Conservation (phyloP, 2,113 vertebrate species). For the Thalassoma bifasciatum region DNA sequence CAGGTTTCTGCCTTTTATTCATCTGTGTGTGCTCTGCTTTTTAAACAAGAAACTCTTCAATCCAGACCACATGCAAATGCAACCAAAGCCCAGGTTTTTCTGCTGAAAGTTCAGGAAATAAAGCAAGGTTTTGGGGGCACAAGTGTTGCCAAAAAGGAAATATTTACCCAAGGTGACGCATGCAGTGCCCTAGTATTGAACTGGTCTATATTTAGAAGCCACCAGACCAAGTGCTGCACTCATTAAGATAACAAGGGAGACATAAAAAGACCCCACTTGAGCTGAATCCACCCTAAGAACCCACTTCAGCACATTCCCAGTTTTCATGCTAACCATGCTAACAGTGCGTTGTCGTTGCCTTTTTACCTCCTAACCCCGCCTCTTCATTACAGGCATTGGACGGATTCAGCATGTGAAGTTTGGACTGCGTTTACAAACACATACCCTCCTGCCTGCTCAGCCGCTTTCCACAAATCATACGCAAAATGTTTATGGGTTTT, state of each 20-base stretch:
- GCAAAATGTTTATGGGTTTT: slow-evolving; percentile 75
- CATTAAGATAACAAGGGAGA: slow-evolving; percentile 67
- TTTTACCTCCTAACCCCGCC: slow-evolving; percentile 27
- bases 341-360: slow-evolving; percentile 3
- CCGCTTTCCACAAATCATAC: slow-evolving; percentile 61
- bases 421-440: slow-evolving; percentile 30
- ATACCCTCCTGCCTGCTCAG: slow-evolving; percentile 18
- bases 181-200: slow-evolving; percentile 66
- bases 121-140: neutral
- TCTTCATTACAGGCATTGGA: slow-evolving; percentile 34
- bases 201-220: slow-evolving; percentile 74
- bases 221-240: slow-evolving; percentile 61
- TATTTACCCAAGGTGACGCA: slow-evolving; percentile 77
- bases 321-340: neutral
- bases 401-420: slow-evolving; percentile 20
- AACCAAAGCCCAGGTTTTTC: slow-evolving; percentile 56
- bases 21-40: slow-evolving; percentile 12
- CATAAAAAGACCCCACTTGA: slow-evolving; percentile 40
- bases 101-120: slow-evolving; percentile 71
- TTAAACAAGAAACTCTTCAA: slow-evolving; percentile 46
- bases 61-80: slow-evolving; percentile 41
- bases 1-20: slow-evolving; percentile 29
- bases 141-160: slow-evolving; percentile 67
- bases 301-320: slow-evolving; percentile 42
- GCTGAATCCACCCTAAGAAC: neutral